Evolutionary conservation across 1,140 invertebrate genomes (phyloP).

Genomic region (Pachypsylla venusta): DNA sequence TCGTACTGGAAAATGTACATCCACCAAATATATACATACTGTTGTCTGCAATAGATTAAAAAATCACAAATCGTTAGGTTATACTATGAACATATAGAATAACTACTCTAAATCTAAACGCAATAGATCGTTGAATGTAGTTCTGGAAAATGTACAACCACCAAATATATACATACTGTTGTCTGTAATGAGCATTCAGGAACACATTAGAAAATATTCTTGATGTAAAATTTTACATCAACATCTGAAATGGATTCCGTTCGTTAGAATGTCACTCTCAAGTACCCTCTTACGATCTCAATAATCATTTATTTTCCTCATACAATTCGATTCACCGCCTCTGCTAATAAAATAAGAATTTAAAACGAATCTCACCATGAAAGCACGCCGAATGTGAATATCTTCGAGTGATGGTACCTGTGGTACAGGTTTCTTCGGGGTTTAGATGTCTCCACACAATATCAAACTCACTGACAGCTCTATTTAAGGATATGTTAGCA

Average conservation of each 20-base stretch:
- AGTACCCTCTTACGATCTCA: too few species aligned
- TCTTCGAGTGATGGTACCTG: conserved; percentile 71
- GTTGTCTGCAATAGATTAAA: conserved; percentile 35
- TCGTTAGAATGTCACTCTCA: too few species aligned
- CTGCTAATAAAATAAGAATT: too few species aligned
- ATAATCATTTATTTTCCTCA: too few species aligned
- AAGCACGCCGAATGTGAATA: conserved; percentile 84
- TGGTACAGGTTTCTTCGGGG: conserved; percentile 38
- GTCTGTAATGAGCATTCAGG: too few species aligned
- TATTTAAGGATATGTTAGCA: conserved; percentile 46
- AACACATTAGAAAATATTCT: too few species aligned
- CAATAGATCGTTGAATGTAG: conserved; percentile 96
- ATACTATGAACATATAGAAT: too few species aligned
- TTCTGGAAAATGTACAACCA: conserved; percentile 83
- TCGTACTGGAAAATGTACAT: conserved; percentile 82
- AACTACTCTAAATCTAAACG: conserved; percentile 81
- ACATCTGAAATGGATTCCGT: too few species aligned
- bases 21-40: conserved; percentile 93
- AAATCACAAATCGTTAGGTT: too few species aligned
- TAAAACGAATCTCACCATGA: conserved; percentile 31
- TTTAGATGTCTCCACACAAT: conserved; percentile 47
- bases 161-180: conserved; percentile 91
- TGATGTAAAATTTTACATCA: too few species aligned
- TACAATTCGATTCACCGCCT: too few species aligned
- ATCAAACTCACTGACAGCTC: conserved; percentile 48